phyloP scores from a whole-genome alignment of 2,888 invertebrate species.

The Pimpla rufipes region DNA sequence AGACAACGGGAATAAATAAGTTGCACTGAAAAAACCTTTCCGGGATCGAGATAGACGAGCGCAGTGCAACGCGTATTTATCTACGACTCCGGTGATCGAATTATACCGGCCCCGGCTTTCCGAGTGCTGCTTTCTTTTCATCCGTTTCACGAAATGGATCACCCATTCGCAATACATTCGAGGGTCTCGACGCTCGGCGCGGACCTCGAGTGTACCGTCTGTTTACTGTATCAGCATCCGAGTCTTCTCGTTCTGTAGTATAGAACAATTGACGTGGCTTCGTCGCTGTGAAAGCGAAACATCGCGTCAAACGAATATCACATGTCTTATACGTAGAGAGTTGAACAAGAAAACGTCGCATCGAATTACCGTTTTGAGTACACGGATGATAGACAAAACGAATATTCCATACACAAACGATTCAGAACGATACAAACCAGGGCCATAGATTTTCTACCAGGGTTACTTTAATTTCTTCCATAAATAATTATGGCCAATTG shows the following conservation, averaged over 20 bases:
- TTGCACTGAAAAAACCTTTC: slow-evolving; percentile 24
- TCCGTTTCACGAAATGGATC: slow-evolving; percentile 76
- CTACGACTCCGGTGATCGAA: slow-evolving; percentile 80
- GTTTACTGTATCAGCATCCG: slow-evolving; percentile 43
- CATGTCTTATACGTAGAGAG: no score
- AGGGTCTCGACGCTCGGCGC: slow-evolving; percentile 19
- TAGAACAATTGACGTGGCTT: neutral
- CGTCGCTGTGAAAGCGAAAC: no score
- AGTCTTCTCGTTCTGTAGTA: slow-evolving; percentile 14
- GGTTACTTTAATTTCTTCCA: no score
- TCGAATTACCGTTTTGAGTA: no score
- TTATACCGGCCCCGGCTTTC: slow-evolving; percentile 73
- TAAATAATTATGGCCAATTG: no score
- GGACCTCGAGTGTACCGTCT: slow-evolving; percentile 46
- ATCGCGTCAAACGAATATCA: no score
- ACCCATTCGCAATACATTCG: slow-evolving; percentile 40
- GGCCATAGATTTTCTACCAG: no score
- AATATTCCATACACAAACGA: no score
- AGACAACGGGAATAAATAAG: slow-evolving; percentile 1
- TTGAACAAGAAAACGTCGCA: no score
- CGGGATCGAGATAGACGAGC: slow-evolving; percentile 14
- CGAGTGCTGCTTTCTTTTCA: slow-evolving; percentile 82
- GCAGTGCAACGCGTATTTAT: slow-evolving; percentile 77
- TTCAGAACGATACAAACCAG: no score
- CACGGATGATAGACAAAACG: no score